Evolutionary conservation across 2,797 vertebrate genomes (phyloP).

Genomic region (Xiphophorus birchmanni): DNA sequence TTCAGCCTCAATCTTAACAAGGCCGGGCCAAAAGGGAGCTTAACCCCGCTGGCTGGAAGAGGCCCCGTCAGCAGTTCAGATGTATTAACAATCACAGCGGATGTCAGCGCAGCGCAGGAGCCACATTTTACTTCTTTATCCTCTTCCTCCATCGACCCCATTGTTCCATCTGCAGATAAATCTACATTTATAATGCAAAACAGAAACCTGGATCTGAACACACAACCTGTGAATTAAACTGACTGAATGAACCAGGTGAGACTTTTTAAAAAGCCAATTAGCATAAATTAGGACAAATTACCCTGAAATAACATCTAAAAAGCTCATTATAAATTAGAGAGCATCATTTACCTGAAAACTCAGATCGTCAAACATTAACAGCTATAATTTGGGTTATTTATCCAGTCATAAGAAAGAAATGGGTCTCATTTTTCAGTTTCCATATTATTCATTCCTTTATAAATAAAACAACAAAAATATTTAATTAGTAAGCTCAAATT

Average conservation of each 20-base stretch:
- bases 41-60: conserved; percentile 22
- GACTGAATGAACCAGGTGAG: not conserved
- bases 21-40: conserved; percentile 42
- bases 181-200: not conserved
- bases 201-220: not conserved
- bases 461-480: too few relatives aligned
- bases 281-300: not conserved
- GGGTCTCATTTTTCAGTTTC: too few relatives aligned
- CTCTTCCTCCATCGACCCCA: not conserved
- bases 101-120: conserved; percentile 8
- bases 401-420: too few relatives aligned
- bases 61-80: conserved; percentile 38
- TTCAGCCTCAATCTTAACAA: conserved; percentile 37
- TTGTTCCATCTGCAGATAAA: not conserved
- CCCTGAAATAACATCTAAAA: not conserved
- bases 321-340: not conserved
- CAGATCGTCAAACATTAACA: too few relatives aligned
- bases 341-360: not conserved
- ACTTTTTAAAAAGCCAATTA: not conserved
- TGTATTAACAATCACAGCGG: conserved; percentile 20
- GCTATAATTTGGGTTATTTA: too few relatives aligned
- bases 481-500: too few relatives aligned
- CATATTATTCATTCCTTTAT: too few relatives aligned
- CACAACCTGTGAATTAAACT: not conserved
- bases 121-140: not conserved